Base-by-base conservation (phyloP, 2,113 vertebrate genomes). In the Embiotoca jacksoni region DNA sequence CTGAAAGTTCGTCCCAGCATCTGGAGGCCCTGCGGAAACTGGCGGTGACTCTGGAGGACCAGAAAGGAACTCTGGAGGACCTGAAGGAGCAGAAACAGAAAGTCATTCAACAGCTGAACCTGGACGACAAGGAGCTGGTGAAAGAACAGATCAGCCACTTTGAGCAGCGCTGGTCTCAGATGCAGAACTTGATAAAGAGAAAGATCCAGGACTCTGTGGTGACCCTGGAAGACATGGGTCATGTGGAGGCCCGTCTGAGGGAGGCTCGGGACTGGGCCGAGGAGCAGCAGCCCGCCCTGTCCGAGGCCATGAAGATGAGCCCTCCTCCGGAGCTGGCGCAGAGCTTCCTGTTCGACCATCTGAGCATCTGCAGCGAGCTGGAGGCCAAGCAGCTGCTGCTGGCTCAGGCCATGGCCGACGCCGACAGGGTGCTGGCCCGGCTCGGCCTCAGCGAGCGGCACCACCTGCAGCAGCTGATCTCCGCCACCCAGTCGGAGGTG, bases 181-280 rank as follows among this genome's bases (percentile, higher is more conserved):
- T 98, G 63, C 96, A 98, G 80, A 95, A 94, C 52, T 95, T 97
- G 0, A 95, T 99, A 1, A 94, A 96, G 72, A 94, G 92, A 63
- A 99, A 98, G 93, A 96, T 98, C 80, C 96, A 97, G 31, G 92
- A 95, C 80, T 98, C 96, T 0, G 71, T 96, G 57, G 89, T 96
- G 52, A 97, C 96, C 1, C 85, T 99, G 80, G 97, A 99, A 85
- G 97, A 98, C 30, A 82, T 98, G 76, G 91, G 67, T 64, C 93
- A 95, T 69, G 95, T 98, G 3, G 95, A 96, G 88, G 93, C 95
- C 49, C 95, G 72, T 60, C 93, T 99, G 71, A 95, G 95, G 70
- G 98, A 99, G 79, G 93, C 97, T 14, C 95, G 95, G 64, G 97
- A 98, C 67, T 99, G 98, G 97, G 96, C 96, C 0, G 96, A 97